Evolutionary conservation across 2,797 vertebrate genomes (phyloP), one percentile per base, ranked within the genome.

Genomic region (Cryptoblepharus egeriae): DNA sequence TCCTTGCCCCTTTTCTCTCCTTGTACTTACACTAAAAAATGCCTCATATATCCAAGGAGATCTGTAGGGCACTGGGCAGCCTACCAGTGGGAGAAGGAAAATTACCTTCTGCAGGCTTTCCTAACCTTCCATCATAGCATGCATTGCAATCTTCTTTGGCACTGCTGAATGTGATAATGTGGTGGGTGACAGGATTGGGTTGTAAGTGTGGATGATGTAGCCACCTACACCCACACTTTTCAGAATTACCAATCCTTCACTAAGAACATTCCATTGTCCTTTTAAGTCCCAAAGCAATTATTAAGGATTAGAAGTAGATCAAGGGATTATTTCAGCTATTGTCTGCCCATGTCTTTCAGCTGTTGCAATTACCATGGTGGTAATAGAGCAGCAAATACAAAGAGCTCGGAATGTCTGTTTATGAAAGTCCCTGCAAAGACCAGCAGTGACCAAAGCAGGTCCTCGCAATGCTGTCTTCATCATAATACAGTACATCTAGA

Each of bases 231-330:
- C 75, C 86, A 80, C 83, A 37, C 67, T 71, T 85, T 93, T 88
- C 88, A 77, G 86, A 71, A 77, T 88, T 89, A 88, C 90, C 86
- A 30, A 74, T 79, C 39, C 16, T 8, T 69, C 72, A 49, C 68
- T 52, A 58, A 91, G 90, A 92, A 93, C 90, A 93, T 60, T 91
- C 91, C 90, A 91, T 92, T 91, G 94, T 92, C 92, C 90, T 79
- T 86, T 83, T 90, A 94, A 95, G 80, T 37, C 86, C 57, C 8
- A 90, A 94, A 94, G 94, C 95, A 96, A 96, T 96, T 95, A 95
- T 94, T 88, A 90, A 49, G 93, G 94, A 95, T 96, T 95, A 95
- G 90, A 84, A 80, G 80, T 82, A 88, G 93, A 95, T 95, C 93
- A 93, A 88, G 71, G 63, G 92, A 92, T 95, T 95, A 94, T 87